Evolutionary conservation across 1,140 invertebrate genomes (phyloP), one percentile per base, ranked within the genome.

Genomic region (Acromyrmex echinatior): DNA sequence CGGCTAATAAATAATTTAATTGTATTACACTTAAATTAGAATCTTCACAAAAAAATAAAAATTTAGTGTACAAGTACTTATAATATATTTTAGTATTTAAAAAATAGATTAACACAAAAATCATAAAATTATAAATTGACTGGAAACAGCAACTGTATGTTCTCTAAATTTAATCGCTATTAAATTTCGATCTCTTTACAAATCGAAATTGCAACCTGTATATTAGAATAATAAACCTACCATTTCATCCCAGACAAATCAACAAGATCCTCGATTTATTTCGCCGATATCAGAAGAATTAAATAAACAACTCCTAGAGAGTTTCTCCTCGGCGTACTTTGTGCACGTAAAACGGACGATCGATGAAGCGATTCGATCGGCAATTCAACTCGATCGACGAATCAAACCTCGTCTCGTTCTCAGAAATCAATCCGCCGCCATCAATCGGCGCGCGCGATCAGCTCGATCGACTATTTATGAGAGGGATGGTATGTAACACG

Each of bases 391-490:
- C 77, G 45, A 79, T 31, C 71, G 71, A 56, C 49, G 77, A 70
- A 80, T 80, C 80, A 35, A 16, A 74, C 39, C 28, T 56, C 39
- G 56, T 84, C 80, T 14, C 39, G 21, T 80, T 84, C 70, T 31
- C 63, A 65, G 56, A 80, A 87, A 66, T 79, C 21, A 31, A 9
- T 3, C n/a, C 68, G 62, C 18, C 49, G 58, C 74, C 63, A 45
- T 35, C 9, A 62, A 78, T 62, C 51, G 53, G 53, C 21, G 66
- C 51, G 66, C 53, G 25, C 58, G 70, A 65, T 77, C 71, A 14
- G 21, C 81, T 18, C 45, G 28, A 88, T 89, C 56, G 74, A 88
- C 87, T 89, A 89, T 89, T 89, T 88, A 89, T 86, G 87, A 86
- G 87, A 16, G 56, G 39, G 66, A 1, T 1, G 14, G 65, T 58